These are phyloP conservation scores for Mus spretus DNA, from an alignment of 2,797 vertebrate genomes.

Conservation along the genomic window DNA sequence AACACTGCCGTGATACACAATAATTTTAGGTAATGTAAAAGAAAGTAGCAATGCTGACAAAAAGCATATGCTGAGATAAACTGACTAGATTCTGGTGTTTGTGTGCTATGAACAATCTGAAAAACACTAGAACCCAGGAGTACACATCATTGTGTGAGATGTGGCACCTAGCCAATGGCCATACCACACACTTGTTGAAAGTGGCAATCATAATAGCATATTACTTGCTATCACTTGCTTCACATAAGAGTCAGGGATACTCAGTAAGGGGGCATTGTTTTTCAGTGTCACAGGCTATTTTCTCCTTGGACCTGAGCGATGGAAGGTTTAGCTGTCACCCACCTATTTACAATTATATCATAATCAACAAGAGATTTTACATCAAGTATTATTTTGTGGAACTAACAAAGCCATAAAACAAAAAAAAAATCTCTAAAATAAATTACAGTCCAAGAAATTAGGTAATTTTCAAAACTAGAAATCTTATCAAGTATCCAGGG, in stretches of 20 bases:
- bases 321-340: not conserved
- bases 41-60: not conserved
- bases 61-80: not conserved
- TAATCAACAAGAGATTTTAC: not conserved
- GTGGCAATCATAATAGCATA: not conserved
- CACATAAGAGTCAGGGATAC: not conserved
- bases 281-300: not conserved
- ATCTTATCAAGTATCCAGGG: not conserved
- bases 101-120: not conserved
- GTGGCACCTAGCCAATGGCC: not conserved
- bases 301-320: not conserved
- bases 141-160: not conserved
- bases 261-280: not conserved
- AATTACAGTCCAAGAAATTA: slow-evolving; percentile 3
- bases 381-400: not conserved
- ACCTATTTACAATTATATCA: not conserved
- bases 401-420: not conserved
- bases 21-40: not conserved
- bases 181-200: not conserved
- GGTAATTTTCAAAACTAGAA: not conserved
- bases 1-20: not conserved
- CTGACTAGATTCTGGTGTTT: not conserved
- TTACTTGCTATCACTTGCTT: not conserved
- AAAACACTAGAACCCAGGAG: not conserved
- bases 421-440: not conserved